Percentiles rank a stretch among this genome's conserved stretches.
These are phyloP conservation scores for Panagrolaimus sp. DNA, from an alignment of 1,140 invertebrate genomes.

Conservation along the genomic window DNA sequence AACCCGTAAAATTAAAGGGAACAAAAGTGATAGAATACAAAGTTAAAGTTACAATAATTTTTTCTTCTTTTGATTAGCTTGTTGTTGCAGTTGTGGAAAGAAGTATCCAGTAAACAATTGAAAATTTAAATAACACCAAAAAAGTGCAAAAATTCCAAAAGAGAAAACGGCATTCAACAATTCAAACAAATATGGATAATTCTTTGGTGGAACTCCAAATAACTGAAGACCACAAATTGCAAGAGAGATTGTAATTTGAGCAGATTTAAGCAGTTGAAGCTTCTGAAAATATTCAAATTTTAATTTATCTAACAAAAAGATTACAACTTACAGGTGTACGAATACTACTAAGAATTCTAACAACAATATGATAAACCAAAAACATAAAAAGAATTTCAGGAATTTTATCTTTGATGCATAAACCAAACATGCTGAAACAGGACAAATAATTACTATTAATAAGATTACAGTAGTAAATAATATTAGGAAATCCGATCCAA, in stretches of 20 bases:
- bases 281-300: neutral
- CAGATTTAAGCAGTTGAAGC: neutral
- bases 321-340: neutral
- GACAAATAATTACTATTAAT: neutral
- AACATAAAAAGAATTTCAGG: conserved; percentile 44
- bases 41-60: no score
- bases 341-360: neutral
- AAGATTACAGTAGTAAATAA: no score
- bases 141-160: conserved; percentile 6
- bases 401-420: conserved; percentile 42
- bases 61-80: no score
- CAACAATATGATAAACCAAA: conserved; percentile 21
- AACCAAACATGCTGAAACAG: conserved; percentile 41
- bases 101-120: neutral
- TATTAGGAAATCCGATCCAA: no score
- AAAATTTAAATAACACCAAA: conserved; percentile 7
- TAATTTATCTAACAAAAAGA: neutral
- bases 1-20: no score
- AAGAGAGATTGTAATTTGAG: neutral
- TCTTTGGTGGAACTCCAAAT: neutral
- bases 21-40: no score
- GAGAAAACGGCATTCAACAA: neutral
- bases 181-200: conserved; percentile 3
- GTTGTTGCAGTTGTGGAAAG: no score
- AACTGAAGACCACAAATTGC: conserved; percentile 1